These are phyloP conservation scores for Nycteola revayana DNA, from an alignment of 2,888 invertebrate species.

Conservation along the genomic window DNA sequence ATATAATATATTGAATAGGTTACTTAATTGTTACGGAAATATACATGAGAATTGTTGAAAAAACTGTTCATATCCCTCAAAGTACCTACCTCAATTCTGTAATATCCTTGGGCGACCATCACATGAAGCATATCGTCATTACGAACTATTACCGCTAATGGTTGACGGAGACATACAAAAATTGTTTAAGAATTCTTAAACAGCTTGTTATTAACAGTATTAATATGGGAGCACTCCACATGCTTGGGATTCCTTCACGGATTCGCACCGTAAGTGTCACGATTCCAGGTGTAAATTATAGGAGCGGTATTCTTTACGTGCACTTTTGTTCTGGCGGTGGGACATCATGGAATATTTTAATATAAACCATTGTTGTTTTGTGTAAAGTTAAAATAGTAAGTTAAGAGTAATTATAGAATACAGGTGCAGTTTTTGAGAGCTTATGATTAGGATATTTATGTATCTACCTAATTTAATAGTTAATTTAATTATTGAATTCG, in stretches of 20 bases:
- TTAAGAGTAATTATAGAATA: too few relatives aligned
- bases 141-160: slow-evolving; percentile 73
- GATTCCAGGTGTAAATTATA: slow-evolving; percentile 18
- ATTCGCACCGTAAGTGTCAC: slow-evolving; percentile 21
- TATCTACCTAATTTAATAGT: too few relatives aligned
- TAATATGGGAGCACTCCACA: slow-evolving; percentile 47
- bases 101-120: slow-evolving; percentile 32
- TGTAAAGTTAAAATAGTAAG: too few relatives aligned
- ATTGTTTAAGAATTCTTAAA: slow-evolving; percentile 62
- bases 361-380: too few relatives aligned
- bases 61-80: slow-evolving; percentile 7
- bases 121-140: slow-evolving; percentile 69
- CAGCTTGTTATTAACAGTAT: slow-evolving; percentile 56
- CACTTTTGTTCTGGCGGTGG: slow-evolving; percentile 1
- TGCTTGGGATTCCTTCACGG: slow-evolving; percentile 15
- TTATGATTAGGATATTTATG: too few relatives aligned
- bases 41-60: too few relatives aligned
- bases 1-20: too few relatives aligned
- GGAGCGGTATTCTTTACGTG: slow-evolving; percentile 13
- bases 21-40: too few relatives aligned
- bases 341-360: too few relatives aligned
- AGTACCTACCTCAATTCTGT: slow-evolving; percentile 5
- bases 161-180: slow-evolving; percentile 54
- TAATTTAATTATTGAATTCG: too few relatives aligned
- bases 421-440: too few relatives aligned